Base-by-base conservation (phyloP, 2,113 vertebrate species). In the Sebastes fasciatus region DNA sequence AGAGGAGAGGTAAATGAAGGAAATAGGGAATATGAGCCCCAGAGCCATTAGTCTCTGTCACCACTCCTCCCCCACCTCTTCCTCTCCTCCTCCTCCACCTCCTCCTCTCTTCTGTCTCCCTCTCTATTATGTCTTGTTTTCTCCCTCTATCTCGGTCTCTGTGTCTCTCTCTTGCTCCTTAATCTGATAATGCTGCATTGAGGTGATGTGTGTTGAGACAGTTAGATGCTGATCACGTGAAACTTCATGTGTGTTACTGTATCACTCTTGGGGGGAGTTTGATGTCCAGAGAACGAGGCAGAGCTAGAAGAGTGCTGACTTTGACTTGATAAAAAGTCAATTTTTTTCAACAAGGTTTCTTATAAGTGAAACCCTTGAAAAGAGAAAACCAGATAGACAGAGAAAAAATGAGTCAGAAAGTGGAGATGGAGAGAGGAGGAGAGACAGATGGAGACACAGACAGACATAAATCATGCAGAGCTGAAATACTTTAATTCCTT, bases 1-100 rank as follows among this genome's bases (percentile, higher is more conserved):
- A 79, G 51, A 58, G 54, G 52, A 60, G 69, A 57, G 66, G 84
- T 62, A 83, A 85, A 43, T 83, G 83, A 76, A 72, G 82, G 51
- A 81, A 71, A 66, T 63, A 74, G 83, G 60, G 83, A 74, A 90
- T 81, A 70, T 79, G 71, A 88, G 51, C 74, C 87, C 78, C 69
- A 49, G 17, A 88, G 82, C 82, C 85, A 93, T 94, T 91, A 76
- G 79, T 94, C 93, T 91, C 65, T 93, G 89, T 93, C 92, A 86
- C 71, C 74, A 72, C 71, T 79, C 92, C 57, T 64, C 86, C 84
- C 86, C 87, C 71, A 23, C 51, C 13, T 66, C 62, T 65, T 78
- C 69, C 75, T 45, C 80, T 55, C 42, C 2, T 17, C 74, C 57
- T 86, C 64, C 71, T 64, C 54, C 5, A 14, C 65, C 60, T 73